Conservation (phyloP, 35 echinoderm and acorn worm genomes). For the Hemicentrotus pulcherrimus region DNA sequence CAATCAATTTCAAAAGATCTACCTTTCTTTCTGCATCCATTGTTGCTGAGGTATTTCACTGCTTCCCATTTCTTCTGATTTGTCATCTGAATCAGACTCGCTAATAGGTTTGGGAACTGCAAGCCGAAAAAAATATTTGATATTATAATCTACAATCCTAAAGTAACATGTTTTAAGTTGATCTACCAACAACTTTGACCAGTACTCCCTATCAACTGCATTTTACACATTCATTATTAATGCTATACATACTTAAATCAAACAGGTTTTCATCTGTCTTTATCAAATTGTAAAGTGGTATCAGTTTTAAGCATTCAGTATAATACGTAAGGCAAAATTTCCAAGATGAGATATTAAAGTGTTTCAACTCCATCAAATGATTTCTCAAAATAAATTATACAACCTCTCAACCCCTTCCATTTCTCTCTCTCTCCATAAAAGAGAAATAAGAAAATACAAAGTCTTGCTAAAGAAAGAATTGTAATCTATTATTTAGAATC, state of each 20-base stretch:
- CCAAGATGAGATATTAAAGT: neutral
- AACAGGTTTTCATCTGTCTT: neutral
- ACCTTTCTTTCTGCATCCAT: constrained; percentile 83
- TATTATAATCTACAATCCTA: neutral
- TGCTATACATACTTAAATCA: neutral
- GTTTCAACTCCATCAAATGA: neutral
- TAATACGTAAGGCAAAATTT: neutral
- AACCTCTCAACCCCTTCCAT: no score
- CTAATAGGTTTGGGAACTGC: constrained; percentile 91
- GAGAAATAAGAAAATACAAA: no score
- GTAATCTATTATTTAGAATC: no score
- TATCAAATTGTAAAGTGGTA: neutral
- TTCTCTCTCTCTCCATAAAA: no score
- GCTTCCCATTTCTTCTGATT: constrained; percentile 86
- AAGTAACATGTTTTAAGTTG: neutral
- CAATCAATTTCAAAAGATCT: neutral
- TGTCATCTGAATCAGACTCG: constrained; percentile 79
- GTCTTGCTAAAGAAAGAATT: no score
- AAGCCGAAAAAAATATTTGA: neutral
- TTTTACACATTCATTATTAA: neutral
- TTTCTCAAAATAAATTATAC: no score
- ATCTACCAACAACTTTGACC: neutral
- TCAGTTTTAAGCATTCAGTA: neutral
- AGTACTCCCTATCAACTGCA: neutral
- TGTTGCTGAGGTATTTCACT: constrained; percentile 82